Percentiles rank a stretch among this genome's conserved stretches.
These are phyloP conservation scores for Seladonia tumulorum DNA, from an alignment of 2,888 invertebrate genomes.

Conservation along the genomic window DNA sequence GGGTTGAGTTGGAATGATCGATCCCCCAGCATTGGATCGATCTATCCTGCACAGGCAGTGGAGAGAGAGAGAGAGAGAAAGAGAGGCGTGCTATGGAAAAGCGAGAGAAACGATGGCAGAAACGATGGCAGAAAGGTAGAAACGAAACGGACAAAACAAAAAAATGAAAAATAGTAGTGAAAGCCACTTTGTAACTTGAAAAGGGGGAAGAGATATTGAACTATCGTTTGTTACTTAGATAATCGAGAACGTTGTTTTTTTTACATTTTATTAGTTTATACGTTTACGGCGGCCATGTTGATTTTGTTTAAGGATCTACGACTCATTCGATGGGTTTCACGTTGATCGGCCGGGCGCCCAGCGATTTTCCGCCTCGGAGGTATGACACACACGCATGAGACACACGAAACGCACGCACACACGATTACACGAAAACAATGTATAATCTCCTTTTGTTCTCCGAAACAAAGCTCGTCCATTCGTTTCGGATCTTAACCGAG, in stretches of 20 bases:
- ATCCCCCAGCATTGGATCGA: background rate
- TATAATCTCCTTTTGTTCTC: background rate
- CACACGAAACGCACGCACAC: background rate
- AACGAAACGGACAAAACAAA: slow-evolving; percentile 24
- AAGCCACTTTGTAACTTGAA: slow-evolving; percentile 48
- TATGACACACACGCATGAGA: background rate
- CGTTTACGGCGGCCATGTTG: slow-evolving; percentile 82
- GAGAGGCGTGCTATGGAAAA: background rate
- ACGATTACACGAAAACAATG: background rate
- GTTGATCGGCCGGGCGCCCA: slow-evolving; percentile 68
- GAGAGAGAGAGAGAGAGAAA: no score
- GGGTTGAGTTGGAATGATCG: slow-evolving; percentile 19
- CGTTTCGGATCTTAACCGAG: background rate
- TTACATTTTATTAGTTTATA: slow-evolving; percentile 84
- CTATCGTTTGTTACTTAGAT: slow-evolving; percentile 85
- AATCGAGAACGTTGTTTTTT: slow-evolving; percentile 84
- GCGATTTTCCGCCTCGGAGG: slow-evolving; percentile 47
- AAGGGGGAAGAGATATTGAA: slow-evolving; percentile 71
- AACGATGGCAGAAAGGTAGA: slow-evolving; percentile 19
- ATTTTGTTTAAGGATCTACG: slow-evolving; percentile 80
- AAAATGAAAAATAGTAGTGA: slow-evolving; percentile 25
- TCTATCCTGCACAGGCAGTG: background rate
- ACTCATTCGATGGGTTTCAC: slow-evolving; percentile 75
- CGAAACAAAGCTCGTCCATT: background rate
- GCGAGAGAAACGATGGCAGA: slow-evolving; percentile 15